Percentiles rank a stretch among this genome's conserved stretches.
phyloP scores from a whole-genome alignment of 2,888 invertebrate species.

The Tetragonula carbonaria region DNA sequence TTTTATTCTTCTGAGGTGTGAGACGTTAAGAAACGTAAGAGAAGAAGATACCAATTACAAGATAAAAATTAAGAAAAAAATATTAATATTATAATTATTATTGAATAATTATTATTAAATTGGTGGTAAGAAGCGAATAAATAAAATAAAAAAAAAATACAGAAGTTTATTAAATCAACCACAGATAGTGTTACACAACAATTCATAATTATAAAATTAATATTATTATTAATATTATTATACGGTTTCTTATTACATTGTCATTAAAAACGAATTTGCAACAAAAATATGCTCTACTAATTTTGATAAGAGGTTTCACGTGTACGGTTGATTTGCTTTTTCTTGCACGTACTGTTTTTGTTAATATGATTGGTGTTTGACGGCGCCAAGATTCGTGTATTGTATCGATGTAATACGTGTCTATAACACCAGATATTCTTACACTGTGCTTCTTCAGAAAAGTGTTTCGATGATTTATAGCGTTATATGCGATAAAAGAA shows the following conservation, averaged over 20 bases:
- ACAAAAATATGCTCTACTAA: conserved; percentile 70
- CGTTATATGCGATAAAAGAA: conserved; percentile 53
- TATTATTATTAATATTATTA: conserved; percentile 81
- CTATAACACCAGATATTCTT: conserved; percentile 58
- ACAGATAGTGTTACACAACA: conserved; percentile 80
- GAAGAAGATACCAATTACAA: conserved; percentile 74
- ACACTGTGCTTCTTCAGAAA: conserved; percentile 53
- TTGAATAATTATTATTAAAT: conserved; percentile 78
- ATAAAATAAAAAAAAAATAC: conserved; percentile 54
- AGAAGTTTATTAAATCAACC: conserved; percentile 76
- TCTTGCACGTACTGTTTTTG: conserved; percentile 56
- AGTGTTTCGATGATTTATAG: conserved; percentile 60
- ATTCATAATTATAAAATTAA: conserved; percentile 80
- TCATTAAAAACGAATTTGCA: conserved; percentile 82
- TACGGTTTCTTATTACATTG: conserved; percentile 83
- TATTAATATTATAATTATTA: conserved; percentile 79
- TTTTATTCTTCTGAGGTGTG: conserved; percentile 81
- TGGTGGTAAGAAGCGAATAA: conserved; percentile 76
- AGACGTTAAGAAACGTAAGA: conserved; percentile 73
- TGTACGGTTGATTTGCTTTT: conserved; percentile 54
- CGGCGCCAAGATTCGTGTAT: conserved; percentile 57
- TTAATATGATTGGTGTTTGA: conserved; percentile 47
- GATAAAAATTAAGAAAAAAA: conserved; percentile 76
- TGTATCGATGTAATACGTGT: conserved; percentile 58
- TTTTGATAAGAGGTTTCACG: conserved; percentile 55